Base-by-base conservation (phyloP, 2,888 invertebrate species). In the Tridacna crocea region DNA sequence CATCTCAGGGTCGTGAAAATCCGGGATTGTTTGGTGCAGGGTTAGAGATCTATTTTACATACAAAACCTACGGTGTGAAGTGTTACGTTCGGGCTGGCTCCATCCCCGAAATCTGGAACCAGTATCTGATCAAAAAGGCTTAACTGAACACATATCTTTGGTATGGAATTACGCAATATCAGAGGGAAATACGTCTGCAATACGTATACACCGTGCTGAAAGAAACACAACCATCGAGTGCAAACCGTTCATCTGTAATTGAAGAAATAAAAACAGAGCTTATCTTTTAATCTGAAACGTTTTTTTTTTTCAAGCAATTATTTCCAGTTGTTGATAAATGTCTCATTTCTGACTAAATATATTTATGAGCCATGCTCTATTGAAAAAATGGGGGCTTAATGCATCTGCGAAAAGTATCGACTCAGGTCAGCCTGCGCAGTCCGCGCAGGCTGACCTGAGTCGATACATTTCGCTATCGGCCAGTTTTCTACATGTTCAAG, bases 141-240 rank as follows among this genome's bases (percentile, higher is more conserved):
- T 77, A 83, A 74, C 78, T 77, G 46, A 75, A 68, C 61, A 77
- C 61, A 83, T 80, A 83, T 75, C 75, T 75, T 17, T 15, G 75
- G 66, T 75, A 75, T 75, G 65, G 51, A 75, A 48, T 75, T 75
- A 75, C 83, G 77, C 27, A 80, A 83, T 79, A 83, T 79, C 79
- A 72, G 46, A 48, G 72, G 58, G 72, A 78, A 75, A 66, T 70
- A 48, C 70, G 51, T 51, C 24, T 51, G 70, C 46, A 70, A 70
- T 63, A 36, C 36, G 27, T 60, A 51, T 22, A 70, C 12, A 22
- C 24, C 51, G 22, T 22, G 51, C 47, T 19, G 24, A 70, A 70
- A 70, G 46, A 61, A 61, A 61, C 61, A 61, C 61, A 47, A 70
- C 0, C 70, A 51, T 70, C 2, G 51, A 24, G 74, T 74, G 74